These are phyloP conservation scores for Hirtodrosophila trivittata DNA, from an alignment of 2,888 invertebrate species.

Conservation along the genomic window DNA sequence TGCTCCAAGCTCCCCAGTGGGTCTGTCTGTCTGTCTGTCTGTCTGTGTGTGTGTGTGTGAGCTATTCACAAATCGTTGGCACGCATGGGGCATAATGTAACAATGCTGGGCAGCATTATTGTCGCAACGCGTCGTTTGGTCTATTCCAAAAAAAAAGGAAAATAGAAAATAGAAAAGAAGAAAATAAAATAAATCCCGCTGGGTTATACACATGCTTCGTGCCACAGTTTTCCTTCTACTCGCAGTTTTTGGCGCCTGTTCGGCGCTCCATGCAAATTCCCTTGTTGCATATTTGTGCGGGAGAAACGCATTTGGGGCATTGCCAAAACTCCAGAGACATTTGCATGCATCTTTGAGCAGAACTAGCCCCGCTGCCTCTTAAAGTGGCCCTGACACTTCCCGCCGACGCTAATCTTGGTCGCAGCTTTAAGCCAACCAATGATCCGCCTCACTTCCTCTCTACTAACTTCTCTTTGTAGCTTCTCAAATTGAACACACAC, in stretches of 20 bases:
- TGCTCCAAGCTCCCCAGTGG: constrained; percentile 60
- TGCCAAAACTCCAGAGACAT: constrained; percentile 63
- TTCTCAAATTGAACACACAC: too few species aligned
- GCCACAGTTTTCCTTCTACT: constrained; percentile 34
- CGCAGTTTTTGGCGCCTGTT: constrained; percentile 22
- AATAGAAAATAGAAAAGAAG: too few species aligned
- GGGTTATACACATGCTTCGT: constrained; percentile 48
- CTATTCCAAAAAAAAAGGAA: background rate
- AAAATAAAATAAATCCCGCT: constrained; percentile 41
- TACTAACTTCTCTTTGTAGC: too few species aligned
- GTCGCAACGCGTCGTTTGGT: constrained; percentile 16
- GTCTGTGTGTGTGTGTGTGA: constrained; percentile 19
- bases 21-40: constrained; percentile 30
- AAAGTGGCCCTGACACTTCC: constrained; percentile 20
- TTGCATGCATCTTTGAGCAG: constrained; percentile 55
- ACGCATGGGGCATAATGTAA: constrained; percentile 57
- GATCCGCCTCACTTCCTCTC: too few species aligned
- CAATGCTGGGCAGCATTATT: constrained; percentile 33
- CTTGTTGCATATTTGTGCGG: constrained; percentile 69
- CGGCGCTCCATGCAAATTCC: constrained; percentile 45
- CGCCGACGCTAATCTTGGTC: background rate
- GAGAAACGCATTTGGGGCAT: constrained; percentile 63
- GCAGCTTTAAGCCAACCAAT: background rate
- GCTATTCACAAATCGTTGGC: constrained; percentile 71
- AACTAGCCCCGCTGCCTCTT: background rate